A percentile compares a stretch with the other conserved stretches of the same genome.
Evolutionary conservation across 1,140 invertebrate species (phyloP).

Genomic region (Cydia strobilella): DNA sequence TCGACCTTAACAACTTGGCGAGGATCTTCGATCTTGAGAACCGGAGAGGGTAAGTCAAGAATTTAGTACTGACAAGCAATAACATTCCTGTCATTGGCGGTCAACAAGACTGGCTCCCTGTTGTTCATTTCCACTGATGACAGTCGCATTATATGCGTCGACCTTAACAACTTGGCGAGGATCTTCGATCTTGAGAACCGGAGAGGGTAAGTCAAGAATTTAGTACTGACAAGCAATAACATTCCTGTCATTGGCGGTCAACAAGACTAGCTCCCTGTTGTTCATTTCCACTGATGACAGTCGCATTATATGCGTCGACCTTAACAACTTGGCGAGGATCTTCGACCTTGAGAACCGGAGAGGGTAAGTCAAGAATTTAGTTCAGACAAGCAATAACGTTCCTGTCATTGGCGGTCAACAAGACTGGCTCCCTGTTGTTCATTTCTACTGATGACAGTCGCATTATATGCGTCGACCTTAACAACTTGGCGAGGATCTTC

Average conservation of each 20-base stretch:
- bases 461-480: slow-evolving; percentile 65
- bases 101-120: slow-evolving; percentile 64
- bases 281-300: slow-evolving; percentile 69
- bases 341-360: slow-evolving; percentile 68
- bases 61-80: slow-evolving; percentile 36
- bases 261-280: slow-evolving; percentile 61
- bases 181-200: slow-evolving; percentile 67
- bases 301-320: slow-evolving; percentile 61
- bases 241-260: slow-evolving; percentile 62
- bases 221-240: slow-evolving; percentile 36
- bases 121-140: slow-evolving; percentile 68
- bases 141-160: slow-evolving; percentile 61
- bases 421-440: slow-evolving; percentile 65
- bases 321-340: slow-evolving; percentile 56
- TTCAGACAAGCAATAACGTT: too few species aligned
- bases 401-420: too few species aligned
- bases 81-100: slow-evolving; percentile 56
- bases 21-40: slow-evolving; percentile 66
- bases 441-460: slow-evolving; percentile 65
- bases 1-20: slow-evolving; percentile 62
- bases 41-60: slow-evolving; percentile 60
- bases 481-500: slow-evolving; percentile 56
- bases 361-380: slow-evolving; percentile 53
- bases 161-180: slow-evolving; percentile 59
- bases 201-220: slow-evolving; percentile 57